Evolutionary conservation across 1,140 invertebrate genomes (phyloP).

Genomic region (Anthonomus grandis): DNA sequence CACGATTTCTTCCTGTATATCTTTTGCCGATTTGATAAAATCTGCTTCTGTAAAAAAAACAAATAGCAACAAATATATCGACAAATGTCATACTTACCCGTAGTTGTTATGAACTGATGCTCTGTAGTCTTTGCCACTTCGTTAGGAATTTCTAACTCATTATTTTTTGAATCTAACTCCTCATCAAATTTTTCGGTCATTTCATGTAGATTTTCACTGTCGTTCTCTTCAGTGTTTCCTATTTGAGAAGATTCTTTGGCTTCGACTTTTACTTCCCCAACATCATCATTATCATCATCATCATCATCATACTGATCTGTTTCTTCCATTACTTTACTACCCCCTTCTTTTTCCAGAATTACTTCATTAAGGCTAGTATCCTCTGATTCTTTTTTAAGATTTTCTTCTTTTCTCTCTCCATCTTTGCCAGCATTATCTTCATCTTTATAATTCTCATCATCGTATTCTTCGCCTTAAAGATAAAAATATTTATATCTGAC

Average conservation of each 20-base stretch:
- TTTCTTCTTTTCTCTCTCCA: neutral
- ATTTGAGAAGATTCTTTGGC: constrained; percentile 1
- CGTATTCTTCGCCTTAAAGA: constrained; percentile 16
- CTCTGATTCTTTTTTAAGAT: neutral
- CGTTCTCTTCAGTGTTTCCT: constrained; percentile 6
- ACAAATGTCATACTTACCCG: neutral
- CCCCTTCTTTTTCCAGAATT: neutral
- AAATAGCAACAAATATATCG: neutral
- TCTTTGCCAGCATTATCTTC: neutral
- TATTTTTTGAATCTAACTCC: constrained; percentile 1
- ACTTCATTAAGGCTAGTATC: neutral
- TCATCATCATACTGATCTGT: neutral
- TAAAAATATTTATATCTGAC: neutral
- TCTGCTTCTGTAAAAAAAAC: neutral
- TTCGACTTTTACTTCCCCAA: constrained; percentile 6
- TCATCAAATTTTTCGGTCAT: neutral
- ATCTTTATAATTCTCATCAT: constrained; percentile 20
- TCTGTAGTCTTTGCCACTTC: too few species aligned
- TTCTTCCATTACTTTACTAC: neutral
- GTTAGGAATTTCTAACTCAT: too few species aligned
- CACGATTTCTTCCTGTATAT: constrained; percentile 3
- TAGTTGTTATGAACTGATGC: neutral
- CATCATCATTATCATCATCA: constrained; percentile 13
- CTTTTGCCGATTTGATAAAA: neutral
- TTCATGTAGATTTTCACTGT: neutral